Base-by-base conservation (phyloP, 1,140 invertebrate genomes). In the Bombus confusus region DNA sequence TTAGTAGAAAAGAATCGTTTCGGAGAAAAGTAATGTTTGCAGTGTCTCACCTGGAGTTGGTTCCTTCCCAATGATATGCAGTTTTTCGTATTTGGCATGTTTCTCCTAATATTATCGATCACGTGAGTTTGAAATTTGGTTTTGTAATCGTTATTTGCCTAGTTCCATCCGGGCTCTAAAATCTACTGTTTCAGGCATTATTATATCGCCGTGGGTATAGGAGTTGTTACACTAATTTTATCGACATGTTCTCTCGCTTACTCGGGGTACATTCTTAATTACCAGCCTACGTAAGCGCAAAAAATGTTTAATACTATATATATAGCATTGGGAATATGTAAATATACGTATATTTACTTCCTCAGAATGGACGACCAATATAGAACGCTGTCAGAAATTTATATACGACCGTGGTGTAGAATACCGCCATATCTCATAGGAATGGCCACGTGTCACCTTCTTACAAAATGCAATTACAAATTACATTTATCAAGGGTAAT, bases 31-130 rank as follows among this genome's bases (percentile, higher is more conserved):
- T 43, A 31, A 62, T 79, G 82, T 39, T 88, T 86, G 31, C 87
- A 97, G 96, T 98, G 98, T 90, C 95, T 98, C 94, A 96, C 96
- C 8, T 98, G 97, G 97, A 97, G 97, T 39, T 98, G 98, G 98
- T 98, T 98, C 89, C 90, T 98, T 62, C 96, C 97, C 25, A 96
- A 96, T 83, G 98, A 98, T 92, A 98, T 97, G 96, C 97, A 98
- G 94, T 97, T 97, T 91, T 98, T 97, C 90, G 90, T 97, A 10
- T 92, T 98, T 79, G 94, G 93, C 43, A 92, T 92, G 0, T 88
- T 95, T 28, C 75, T 96, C 0, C 87, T 96, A 22, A 94, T 96
- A 13, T 84, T 96, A 13, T 96, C 96, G 52, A 94, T 94, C 39
- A 94, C 94, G 96, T 47, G 5, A 47, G 43, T 47, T 47, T 5